These are phyloP conservation scores for Mantis religiosa DNA, from an alignment of 2,888 invertebrate genomes.

Conservation along the genomic window DNA sequence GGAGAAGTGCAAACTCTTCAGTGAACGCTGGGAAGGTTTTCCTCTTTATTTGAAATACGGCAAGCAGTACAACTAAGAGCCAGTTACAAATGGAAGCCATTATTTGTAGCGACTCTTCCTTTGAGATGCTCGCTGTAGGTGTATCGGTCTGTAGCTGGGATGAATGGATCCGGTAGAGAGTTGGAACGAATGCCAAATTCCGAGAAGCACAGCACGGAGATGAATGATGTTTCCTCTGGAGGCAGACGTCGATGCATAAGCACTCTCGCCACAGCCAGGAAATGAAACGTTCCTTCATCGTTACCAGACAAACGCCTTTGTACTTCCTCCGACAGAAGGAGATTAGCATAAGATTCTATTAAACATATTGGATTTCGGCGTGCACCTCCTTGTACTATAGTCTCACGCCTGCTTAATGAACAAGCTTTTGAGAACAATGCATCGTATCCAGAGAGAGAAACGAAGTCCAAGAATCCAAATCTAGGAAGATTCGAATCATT, in stretches of 20 bases:
- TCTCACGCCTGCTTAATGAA: no score
- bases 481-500: no score
- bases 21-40: not conserved
- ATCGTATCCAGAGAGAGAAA: no score
- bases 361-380: not conserved
- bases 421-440: no score
- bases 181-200: not conserved
- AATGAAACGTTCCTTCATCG: not conserved
- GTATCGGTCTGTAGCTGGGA: not conserved
- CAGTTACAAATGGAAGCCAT: not conserved
- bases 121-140: not conserved
- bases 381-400: no score
- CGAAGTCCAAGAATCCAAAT: no score
- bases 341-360: not conserved
- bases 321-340: not conserved
- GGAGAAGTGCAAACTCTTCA: no score
- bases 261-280: not conserved
- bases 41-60: not conserved
- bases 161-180: not conserved
- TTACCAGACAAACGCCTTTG: not conserved
- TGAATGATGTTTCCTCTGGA: not conserved
- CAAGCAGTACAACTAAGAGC: not conserved
- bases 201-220: not conserved
- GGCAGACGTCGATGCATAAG: not conserved
- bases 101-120: not conserved